Evolutionary conservation across 2,888 invertebrate genomes (phyloP), one percentile per base, ranked within the genome.

Genomic region (Trachelus stipa): DNA sequence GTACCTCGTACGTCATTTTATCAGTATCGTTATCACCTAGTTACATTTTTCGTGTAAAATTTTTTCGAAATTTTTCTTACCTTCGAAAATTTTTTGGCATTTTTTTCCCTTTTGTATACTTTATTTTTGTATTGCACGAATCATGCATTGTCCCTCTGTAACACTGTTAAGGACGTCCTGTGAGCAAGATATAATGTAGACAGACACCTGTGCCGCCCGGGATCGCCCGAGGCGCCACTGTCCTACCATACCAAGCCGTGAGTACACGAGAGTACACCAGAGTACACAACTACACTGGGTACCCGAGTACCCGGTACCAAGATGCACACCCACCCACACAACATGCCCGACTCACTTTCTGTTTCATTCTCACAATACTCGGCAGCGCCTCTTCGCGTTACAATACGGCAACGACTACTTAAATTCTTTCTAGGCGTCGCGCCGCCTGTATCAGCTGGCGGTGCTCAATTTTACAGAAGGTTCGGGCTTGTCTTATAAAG

Each of bases 131-230:
- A 56, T 23, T 23, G 23, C 23, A 56, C 15, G 23, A 56, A 6
- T 56, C 23, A 56, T 2, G 15, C 23, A 56, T 56, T 56, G 23
- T 56, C 56, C 56, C 56, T 56, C 1, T 23, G 56, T 9, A 56
- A 23, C 23, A 2, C 56, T 56, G 9, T 56, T 56, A 56, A 56
- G 23, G 56, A 56, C 23, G 56, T 56, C 23, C 56, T 23, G 23
- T 23, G 40, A 56, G 56, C 23, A 56, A 56, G 83, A 83, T 83
- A 83, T 86, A 87, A 87, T 83, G 83, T 84, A 82, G 83, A 86
- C 85, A 82, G 84, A 87, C 87, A 88, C 86, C 87, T 88, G 88
- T 86, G 85, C 85, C 81, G 81, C 84, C 81, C 79, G 82, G 83
- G 79, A 84, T 84, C 84, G 86, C 87, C 84, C 83, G 82, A 85